phyloP scores from a whole-genome alignment of 2,888 invertebrate genomes.

The Dicycla oo region DNA sequence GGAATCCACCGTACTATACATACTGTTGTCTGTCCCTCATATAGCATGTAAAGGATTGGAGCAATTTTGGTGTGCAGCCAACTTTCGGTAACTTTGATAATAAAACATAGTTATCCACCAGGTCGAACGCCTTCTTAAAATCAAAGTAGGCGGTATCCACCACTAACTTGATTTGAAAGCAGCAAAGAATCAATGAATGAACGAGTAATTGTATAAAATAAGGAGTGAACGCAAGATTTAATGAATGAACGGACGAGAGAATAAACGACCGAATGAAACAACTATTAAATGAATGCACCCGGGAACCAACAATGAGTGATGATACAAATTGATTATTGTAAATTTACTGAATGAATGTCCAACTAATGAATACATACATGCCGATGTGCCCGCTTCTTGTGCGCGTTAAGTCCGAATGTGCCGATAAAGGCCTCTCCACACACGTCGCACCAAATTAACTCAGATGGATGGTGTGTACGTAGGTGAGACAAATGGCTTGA shows the following conservation, averaged over 20 bases:
- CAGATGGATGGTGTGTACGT: constrained; percentile 58
- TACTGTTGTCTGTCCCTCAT: no score
- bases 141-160: no score
- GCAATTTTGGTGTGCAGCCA: no score
- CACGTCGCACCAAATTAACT: constrained; percentile 64
- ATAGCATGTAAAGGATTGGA: no score
- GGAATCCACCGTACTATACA: no score
- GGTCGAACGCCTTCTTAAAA: no score
- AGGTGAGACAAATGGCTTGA: constrained; percentile 59
- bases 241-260: not conserved
- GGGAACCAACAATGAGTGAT: not conserved
- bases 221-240: not conserved
- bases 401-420: constrained; percentile 62
- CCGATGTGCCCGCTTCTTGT: constrained; percentile 64
- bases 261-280: not conserved
- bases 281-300: not conserved
- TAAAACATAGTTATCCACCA: no score
- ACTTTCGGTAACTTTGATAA: no score
- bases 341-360: not conserved
- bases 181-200: not conserved
- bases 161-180: no score
- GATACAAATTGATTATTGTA: not conserved
- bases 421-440: constrained; percentile 69
- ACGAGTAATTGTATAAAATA: no score
- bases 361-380: constrained; percentile 47